Conservation (phyloP, 2,797 vertebrate species). For the Falco concolor region DNA sequence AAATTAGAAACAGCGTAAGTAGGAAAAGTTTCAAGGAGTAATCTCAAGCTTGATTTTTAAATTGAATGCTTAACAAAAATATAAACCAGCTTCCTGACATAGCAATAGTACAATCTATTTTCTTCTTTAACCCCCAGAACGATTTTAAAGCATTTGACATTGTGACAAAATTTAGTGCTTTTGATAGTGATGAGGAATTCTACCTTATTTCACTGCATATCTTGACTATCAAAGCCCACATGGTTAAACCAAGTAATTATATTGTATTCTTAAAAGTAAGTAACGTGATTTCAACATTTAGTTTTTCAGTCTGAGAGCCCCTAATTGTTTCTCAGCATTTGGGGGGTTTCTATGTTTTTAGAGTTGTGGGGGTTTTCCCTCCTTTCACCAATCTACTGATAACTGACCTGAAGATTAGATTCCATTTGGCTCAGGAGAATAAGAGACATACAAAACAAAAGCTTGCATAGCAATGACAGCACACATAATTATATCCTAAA, state of each 20-base stretch:
- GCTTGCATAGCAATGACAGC: background rate
- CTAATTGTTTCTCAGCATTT: background rate
- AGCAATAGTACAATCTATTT: background rate
- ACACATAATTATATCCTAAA: background rate
- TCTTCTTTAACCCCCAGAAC: background rate
- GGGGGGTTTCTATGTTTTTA: background rate
- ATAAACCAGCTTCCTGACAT: background rate
- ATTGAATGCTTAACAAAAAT: background rate
- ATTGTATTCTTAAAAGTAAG: background rate
- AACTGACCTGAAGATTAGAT: background rate
- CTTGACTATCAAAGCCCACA: background rate
- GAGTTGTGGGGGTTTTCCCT: rapidly evolving
- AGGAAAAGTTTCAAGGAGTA: background rate
- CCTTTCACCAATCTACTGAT: background rate
- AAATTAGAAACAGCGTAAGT: background rate
- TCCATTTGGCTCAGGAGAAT: background rate
- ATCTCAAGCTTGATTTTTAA: background rate
- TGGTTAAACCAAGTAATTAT: background rate
- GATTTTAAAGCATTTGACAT: background rate
- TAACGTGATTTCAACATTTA: background rate
- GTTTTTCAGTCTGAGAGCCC: background rate
- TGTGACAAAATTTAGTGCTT: background rate
- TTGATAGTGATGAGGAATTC: background rate
- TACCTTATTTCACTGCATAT: background rate
- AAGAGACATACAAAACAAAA: background rate